Evolutionary conservation across 2,797 vertebrate species (phyloP), one percentile per base, ranked within the genome.

Genomic region (Coranthus polyacanthus): DNA sequence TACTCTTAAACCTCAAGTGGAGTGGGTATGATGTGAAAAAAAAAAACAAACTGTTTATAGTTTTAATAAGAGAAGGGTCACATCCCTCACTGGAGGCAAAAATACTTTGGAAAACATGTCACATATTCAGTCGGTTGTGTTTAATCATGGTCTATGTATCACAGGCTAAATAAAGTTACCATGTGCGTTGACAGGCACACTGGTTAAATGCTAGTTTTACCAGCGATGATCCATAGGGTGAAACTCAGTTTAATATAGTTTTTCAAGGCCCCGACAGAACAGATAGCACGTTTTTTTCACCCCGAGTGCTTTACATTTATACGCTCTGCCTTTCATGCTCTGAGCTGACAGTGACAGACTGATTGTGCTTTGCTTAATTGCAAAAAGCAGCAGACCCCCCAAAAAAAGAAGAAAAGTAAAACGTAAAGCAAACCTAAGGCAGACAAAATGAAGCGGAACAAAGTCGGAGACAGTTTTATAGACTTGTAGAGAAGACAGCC

Each of bases 331-430:
- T 60, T 69, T 34, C 13, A 37, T 56, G 16, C 17, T 65, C 36
- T 43, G 24, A 41, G 67, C 32, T 70, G 68, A 75, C 58, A 72
- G 46, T 72, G 63, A 78, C 45, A 63, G 59, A 75, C 59, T 57
- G 64, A 68, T 44, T 29, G 34, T 18, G 15, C 50, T 44, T 37
- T 12, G 9, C 46, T 58, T 70, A 67, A 78, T 70, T 68, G 44
- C 53, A 64, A 70, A 78, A 79, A 55, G 29, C 51, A 65, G 49
- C 42, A 39, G 49, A 71, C 41, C 26, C 29, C 6, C 50, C 36
- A 24, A 52, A 58, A 57, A 60, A 37, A 18, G 67, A 54, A 44
- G 42, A 11, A 9, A 43, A 36, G n/a, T 43, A 34, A 55, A 53
- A 29, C 8, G 50, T 53, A 69, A 58, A 73, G 41, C 9, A 26